These are phyloP conservation scores for Gonioctena quinquepunctata DNA, from an alignment of 1,140 invertebrate species.

Conservation along the genomic window DNA sequence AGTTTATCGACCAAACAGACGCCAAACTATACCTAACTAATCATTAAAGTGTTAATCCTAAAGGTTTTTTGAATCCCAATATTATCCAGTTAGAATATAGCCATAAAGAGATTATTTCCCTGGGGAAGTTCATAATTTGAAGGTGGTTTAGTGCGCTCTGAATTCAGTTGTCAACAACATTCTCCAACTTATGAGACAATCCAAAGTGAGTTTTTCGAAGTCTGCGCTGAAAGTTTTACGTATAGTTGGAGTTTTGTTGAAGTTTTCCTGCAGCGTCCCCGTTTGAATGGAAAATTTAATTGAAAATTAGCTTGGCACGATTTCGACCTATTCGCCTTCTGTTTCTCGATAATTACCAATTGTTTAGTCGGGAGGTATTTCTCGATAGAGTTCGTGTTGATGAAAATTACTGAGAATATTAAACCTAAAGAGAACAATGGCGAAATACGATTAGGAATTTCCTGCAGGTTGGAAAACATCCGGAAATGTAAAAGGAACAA, in stretches of 20 bases:
- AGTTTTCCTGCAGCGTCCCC: neutral
- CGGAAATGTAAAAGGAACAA: too few relatives aligned
- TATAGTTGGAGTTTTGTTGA: neutral
- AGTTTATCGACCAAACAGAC: too few relatives aligned
- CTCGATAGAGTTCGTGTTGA: too few relatives aligned
- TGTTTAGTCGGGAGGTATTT: neutral
- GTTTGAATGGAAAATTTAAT: conserved; percentile 4
- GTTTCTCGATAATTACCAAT: neutral
- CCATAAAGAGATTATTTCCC: too few relatives aligned
- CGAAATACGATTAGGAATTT: too few relatives aligned
- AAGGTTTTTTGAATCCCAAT: too few relatives aligned
- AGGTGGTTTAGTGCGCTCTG: neutral
- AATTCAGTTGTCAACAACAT: conserved; percentile 9
- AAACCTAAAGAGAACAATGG: too few relatives aligned
- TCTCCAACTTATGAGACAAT: conserved; percentile 4
- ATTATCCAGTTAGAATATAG: too few relatives aligned
- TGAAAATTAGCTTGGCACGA: neutral
- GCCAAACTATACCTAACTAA: too few relatives aligned
- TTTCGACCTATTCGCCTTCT: neutral
- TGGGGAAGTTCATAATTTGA: conserved; percentile 1
- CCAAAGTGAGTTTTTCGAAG: conserved; percentile 9
- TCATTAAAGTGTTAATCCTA: too few relatives aligned
- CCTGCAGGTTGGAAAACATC: too few relatives aligned
- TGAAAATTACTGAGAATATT: too few relatives aligned
- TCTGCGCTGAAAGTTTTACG: neutral